phyloP scores from a whole-genome alignment of 2,113 vertebrate genomes.

The Leucoraja erinaceus region DNA sequence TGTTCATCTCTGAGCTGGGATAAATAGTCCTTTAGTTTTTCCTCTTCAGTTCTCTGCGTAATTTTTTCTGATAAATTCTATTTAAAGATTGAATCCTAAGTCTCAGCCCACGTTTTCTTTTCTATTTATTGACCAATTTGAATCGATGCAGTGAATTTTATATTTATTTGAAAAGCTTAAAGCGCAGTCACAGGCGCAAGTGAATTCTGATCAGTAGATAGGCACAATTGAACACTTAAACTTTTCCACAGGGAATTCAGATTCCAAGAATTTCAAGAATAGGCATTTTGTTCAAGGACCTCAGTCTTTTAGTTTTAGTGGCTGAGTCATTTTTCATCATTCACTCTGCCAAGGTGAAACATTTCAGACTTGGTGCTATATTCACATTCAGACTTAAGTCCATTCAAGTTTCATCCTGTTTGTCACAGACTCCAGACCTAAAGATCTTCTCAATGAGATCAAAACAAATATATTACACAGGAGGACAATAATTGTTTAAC shows the following conservation, averaged over 20 bases:
- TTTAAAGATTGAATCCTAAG: not conserved
- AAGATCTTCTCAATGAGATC: not conserved
- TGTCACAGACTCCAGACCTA: not conserved
- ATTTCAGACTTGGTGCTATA: not conserved
- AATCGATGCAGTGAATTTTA: not conserved
- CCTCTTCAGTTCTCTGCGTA: not conserved
- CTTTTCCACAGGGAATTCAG: not conserved
- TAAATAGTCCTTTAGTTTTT: not conserved
- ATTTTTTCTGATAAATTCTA: not conserved
- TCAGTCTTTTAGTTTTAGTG: not conserved
- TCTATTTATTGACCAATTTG: not conserved
- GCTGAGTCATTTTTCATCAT: not conserved
- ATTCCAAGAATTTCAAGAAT: not conserved
- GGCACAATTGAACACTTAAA: not conserved
- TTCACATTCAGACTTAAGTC: not conserved
- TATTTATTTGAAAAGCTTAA: not conserved
- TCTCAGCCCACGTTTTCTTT: not conserved
- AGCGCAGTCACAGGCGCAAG: not conserved
- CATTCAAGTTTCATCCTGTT: not conserved
- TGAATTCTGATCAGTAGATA: not conserved
- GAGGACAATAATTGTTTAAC: no score
- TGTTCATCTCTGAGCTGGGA: not conserved
- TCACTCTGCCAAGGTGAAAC: not conserved
- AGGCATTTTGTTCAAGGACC: not conserved
- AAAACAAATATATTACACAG: not conserved